Conservation (phyloP, 2,888 invertebrate genomes). For the Yponomeuta evonymella region DNA sequence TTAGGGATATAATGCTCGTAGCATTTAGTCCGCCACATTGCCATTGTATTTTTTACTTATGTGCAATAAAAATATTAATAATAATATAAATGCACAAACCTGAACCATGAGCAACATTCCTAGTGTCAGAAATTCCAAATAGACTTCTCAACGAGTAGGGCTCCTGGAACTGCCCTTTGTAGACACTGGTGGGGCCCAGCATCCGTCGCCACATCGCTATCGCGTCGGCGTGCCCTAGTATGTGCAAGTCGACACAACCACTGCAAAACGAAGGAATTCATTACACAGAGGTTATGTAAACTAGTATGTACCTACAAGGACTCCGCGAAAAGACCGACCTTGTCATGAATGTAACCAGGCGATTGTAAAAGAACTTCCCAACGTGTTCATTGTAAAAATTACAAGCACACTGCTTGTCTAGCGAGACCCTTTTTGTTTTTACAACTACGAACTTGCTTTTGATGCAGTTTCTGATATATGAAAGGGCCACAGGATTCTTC, state of each 20-base stretch:
- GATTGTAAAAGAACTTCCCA: conserved; percentile 88
- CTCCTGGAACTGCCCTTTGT: conserved; percentile 84
- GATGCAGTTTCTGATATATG: conserved; percentile 81
- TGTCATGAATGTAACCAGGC: conserved; percentile 87
- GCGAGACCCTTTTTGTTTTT: conserved; percentile 77
- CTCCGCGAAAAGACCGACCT: conserved; percentile 69
- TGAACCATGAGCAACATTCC: conserved; percentile 96
- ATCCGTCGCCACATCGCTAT: conserved; percentile 87
- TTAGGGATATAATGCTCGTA: not conserved
- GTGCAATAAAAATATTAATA: too few relatives aligned
- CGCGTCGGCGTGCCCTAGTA: conserved; percentile 85
- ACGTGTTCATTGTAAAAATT: conserved; percentile 89
- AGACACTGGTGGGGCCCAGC: conserved; percentile 94
- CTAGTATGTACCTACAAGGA: not conserved
- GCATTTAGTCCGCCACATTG: too few relatives aligned
- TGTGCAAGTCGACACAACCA: conserved; percentile 88
- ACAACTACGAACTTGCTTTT: conserved; percentile 84
- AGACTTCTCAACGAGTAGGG: conserved; percentile 87
- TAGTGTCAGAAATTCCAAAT: conserved; percentile 94
- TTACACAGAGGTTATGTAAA: not conserved
- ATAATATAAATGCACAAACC: conserved; percentile 68
- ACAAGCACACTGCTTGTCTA: conserved; percentile 80
- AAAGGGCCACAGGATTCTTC: conserved; percentile 82
- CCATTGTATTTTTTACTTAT: too few relatives aligned
- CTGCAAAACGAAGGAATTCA: conserved; percentile 62